phyloP scores from a whole-genome alignment of 2,888 invertebrate genomes.

The Tetanocera ferruginea region DNA sequence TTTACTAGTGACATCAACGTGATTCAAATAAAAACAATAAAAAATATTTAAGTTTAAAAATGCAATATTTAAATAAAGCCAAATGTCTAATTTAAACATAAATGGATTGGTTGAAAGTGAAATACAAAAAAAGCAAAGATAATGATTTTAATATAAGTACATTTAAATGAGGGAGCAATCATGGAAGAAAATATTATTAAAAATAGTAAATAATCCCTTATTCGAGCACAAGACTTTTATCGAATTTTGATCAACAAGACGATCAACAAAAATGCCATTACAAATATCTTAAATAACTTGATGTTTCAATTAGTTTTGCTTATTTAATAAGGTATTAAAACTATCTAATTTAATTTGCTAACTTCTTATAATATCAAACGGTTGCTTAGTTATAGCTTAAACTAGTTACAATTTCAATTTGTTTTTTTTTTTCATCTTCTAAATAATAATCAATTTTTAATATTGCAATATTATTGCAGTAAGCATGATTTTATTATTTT shows the following conservation, averaged over 20 bases:
- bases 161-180: too few relatives aligned
- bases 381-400: constrained; percentile 10
- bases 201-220: too few relatives aligned
- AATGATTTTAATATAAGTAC: neutral
- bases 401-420: neutral
- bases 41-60: too few relatives aligned
- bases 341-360: constrained; percentile 35
- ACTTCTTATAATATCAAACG: constrained; percentile 34
- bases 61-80: neutral
- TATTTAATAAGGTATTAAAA: constrained; percentile 29
- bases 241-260: neutral
- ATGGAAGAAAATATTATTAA: too few relatives aligned
- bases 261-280: neutral
- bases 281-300: neutral
- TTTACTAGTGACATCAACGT: too few relatives aligned
- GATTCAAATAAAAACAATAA: too few relatives aligned
- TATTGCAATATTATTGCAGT: neutral
- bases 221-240: neutral
- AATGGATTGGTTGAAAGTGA: neutral
- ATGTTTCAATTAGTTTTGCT: neutral
- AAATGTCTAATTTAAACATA: neutral
- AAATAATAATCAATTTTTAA: neutral
- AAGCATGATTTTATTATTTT: neutral
- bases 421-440: neutral
- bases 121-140: neutral